Base-by-base conservation (phyloP, 2,888 invertebrate genomes). In the Amphipyra berbera region DNA sequence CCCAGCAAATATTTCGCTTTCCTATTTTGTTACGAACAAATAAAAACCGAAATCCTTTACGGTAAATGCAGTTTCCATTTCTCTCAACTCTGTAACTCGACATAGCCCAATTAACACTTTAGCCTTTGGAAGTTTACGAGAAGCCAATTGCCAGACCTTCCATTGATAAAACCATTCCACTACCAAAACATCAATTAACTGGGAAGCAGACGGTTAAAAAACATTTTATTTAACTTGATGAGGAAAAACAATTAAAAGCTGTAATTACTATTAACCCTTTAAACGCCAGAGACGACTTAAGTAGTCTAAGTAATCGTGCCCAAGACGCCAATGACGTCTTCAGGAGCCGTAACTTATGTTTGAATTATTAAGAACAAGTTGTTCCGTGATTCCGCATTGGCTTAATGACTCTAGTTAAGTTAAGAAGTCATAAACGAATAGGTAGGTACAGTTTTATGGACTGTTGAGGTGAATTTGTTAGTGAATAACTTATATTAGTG, bases 281-380 rank as follows among this genome's bases (percentile, higher is more conserved):
- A 78, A 73, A 66, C 59, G 64, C 60, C 49, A 59, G 37, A 49
- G 49, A 64, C 56, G 64, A 60, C 61, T 75, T 63, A 72, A 79
- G 62, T 59, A 73, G 69, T 57, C 62, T 53, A 66, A 70, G 61
- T 69, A 78, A 80, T 79, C 61, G 62, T 48, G 58, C 80, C 73
- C 78, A 57, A 75, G 76, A 75, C 64, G 73, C 55, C 78, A 73
- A 79, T 75, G 68, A 70, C 66, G 69, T 65, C 68, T 78, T 75
- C 66, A 61, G 44, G 58, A 58, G 48, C 38, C 55, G 67, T 69
- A 78, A 80, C 78, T 80, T 78, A 78, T 66, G 61, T 77, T 75
- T 79, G 75, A 80, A 79, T 78, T 77, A 78, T 79, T 77, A 79
- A 72, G 75, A 77, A 77, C 65, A 63, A 71, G 56, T 74, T 77